Conservation (phyloP, 2,113 vertebrate species). For the Anas platyrhynchos region DNA sequence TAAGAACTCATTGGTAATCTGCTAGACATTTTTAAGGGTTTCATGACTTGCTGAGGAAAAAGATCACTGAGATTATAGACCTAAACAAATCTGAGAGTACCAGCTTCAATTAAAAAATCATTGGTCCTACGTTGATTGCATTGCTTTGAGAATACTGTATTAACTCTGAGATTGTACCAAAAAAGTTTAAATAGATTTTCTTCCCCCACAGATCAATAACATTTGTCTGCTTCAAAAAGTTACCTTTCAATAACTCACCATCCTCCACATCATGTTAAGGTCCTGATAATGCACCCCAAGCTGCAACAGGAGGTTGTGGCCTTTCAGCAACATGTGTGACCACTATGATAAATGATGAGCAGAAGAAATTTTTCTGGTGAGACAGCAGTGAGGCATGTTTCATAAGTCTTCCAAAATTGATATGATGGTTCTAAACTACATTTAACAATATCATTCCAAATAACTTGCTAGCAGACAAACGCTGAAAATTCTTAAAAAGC, state of each 20-base stretch:
- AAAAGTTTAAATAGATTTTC: neutral
- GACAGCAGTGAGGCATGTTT: neutral
- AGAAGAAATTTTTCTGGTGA: neutral
- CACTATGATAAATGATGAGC: neutral
- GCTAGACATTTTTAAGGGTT: neutral
- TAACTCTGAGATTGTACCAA: neutral
- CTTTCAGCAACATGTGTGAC: neutral
- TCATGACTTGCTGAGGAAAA: neutral
- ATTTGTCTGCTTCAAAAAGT: neutral
- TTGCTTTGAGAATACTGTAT: neutral
- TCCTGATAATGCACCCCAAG: neutral
- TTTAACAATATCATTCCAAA: neutral
- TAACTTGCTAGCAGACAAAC: neutral
- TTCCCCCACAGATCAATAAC: neutral
- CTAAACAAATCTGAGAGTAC: neutral
- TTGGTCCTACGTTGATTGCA: neutral
- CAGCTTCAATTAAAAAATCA: neutral
- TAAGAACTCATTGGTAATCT: neutral
- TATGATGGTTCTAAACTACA: neutral
- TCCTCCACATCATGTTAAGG: neutral
- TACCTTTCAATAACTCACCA: rapidly evolving
- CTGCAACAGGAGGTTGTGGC: neutral
- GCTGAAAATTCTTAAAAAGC: neutral
- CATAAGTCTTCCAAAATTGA: neutral
- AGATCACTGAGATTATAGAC: neutral